A percentile compares a stretch with the other conserved stretches of the same genome.
Evolutionary conservation across 64 coral and sea anemone species (phyloP).

Genomic region (Pocillopora verrucosa): DNA sequence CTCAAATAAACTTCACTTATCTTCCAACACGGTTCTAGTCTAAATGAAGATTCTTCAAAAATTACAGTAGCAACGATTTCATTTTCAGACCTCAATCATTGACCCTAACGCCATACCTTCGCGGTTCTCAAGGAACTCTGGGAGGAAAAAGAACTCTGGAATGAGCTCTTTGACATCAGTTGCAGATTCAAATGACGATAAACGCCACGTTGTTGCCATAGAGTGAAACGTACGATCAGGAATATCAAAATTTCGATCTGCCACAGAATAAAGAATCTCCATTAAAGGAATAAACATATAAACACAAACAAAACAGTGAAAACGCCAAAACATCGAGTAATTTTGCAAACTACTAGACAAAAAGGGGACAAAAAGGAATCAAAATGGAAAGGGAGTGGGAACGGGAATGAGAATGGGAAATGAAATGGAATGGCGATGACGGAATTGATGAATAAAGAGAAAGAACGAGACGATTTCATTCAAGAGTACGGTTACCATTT

Average conservation of each 20-base stretch:
- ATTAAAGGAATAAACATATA: no score
- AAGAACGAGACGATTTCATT: background rate
- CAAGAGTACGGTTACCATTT: background rate
- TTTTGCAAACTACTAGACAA: background rate
- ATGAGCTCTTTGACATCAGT: constrained; percentile 98
- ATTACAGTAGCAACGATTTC: no score
- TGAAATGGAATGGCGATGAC: background rate
- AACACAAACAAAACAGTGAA: no score
- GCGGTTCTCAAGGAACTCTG: constrained; percentile 89
- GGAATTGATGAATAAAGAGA: background rate
- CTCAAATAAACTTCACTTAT: no score
- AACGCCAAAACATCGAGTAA: background rate
- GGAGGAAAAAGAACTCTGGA: constrained; percentile 97
- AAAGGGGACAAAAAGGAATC: background rate
- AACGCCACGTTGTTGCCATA: constrained; percentile 89
- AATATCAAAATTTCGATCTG: constrained; percentile 90
- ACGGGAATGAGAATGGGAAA: background rate
- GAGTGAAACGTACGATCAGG: constrained; percentile 99
- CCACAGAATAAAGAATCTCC: background rate
- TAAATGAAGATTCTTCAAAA: no score
- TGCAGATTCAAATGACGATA: constrained; percentile 92
- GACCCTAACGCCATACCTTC: constrained; percentile 57
- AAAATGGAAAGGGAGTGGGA: background rate
- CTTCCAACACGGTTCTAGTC: no score
- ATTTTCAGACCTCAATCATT: no score